Evolutionary conservation across 2,888 invertebrate genomes (phyloP), one percentile per base, ranked within the genome.

Genomic region (Spicauda simplicius): DNA sequence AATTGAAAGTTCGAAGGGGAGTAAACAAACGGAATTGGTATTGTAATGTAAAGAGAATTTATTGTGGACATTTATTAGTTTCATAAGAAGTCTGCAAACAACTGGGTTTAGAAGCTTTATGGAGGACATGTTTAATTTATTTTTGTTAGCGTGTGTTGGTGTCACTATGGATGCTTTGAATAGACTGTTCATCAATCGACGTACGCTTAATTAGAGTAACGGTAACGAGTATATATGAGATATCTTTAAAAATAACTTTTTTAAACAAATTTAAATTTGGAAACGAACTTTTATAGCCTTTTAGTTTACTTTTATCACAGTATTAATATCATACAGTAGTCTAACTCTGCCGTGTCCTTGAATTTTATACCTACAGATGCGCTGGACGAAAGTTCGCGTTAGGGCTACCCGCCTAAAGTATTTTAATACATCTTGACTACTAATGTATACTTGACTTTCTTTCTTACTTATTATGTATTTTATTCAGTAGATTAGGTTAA

Each of bases 41-140:
- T 82, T 83, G 84, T 85, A 84, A 88, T 85, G 84, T 84, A 84
- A 85, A 84, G 80, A 84, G 80, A 87, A 90, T 90, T 88, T 88
- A 90, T 89, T 85, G 86, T 84, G 79, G 85, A 86, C 81, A 84
- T 90, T 87, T 89, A 90, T 91, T 90, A 86, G 84, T 86, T 90
- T 82, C 80, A 86, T 85, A 87, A 86, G 86, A 82, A 86, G 83
- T 82, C 82, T 80, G 83, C 83, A 82, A 77, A 82, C 78, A 82
- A 72, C 77, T 75, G 82, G 86, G 86, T 86, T 87, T 87, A 87
- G 84, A 87, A 72, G 83, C 78, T 79, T 78, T 80, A 76, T 82
- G 83, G 82, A 86, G 86, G 90, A 85, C 82, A 83, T 79, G 73
- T 59, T 58, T 58, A 56, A 63, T 63, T 90, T 87, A 83, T 84